Evolutionary conservation across 2,797 vertebrate genomes (phyloP), one percentile per base, ranked within the genome.

Genomic region (Phaenicophaeus curvirostris): DNA sequence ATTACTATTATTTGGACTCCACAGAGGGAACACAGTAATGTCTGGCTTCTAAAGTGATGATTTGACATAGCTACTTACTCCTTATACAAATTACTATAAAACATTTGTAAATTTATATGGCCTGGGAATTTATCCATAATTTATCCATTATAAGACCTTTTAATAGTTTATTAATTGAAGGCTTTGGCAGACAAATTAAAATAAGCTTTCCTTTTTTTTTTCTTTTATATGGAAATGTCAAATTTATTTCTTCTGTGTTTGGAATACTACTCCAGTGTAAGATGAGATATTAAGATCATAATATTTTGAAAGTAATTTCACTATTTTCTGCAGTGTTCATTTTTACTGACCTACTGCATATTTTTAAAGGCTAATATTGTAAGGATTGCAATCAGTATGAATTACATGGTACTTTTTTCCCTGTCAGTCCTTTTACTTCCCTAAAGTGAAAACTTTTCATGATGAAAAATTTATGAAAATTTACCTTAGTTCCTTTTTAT

Each of bases 181-280:
- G 23, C 8, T 90, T 77, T 85, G 19, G 19, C 63, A 86, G 82
- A 50, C 42, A 33, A 23, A 44, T n/a, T 72, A 51, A 55, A 57
- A 1, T 19, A n/a, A 31, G 27, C 23, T 35, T 69, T 20, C 2
- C 1, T 8, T n/a, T 2, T 0, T 2, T 6, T 2, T 33, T 4
- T 46, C 1, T 16, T 51, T 51, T 61, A 19, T 63, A 42, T 48
- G 25, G 39, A 74, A 37, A 25, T 30, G 4, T 58, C 42, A 51
- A 46, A 73, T 11, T 75, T 12, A 4, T 59, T 6, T 61, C 15
- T 84, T 75, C 44, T 78, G 17, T 67, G 42, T 73, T 85, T 87
- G n/a, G 37, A 42, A 42, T 80, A 19, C 17, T 51, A 8, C 17
- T 59, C 24, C 30, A 35, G 10, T 51, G 15, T 54, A 66, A 87